Conservation (phyloP, 2,797 vertebrate genomes). For the Holocentrus rufus region DNA sequence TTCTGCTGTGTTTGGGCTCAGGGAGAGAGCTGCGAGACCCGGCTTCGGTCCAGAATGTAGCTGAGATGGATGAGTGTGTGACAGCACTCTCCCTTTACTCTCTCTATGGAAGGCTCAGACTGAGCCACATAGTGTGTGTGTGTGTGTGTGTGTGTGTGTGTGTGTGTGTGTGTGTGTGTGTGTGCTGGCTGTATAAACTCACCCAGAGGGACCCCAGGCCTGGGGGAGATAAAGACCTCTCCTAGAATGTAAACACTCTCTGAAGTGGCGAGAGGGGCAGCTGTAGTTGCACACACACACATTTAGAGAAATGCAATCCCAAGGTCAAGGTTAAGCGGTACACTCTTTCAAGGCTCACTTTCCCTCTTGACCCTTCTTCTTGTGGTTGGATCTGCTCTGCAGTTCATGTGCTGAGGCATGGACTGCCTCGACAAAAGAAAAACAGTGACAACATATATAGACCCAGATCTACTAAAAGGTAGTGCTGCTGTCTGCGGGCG, state of each 20-base stretch:
- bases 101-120: slow-evolving; percentile 68
- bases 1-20: slow-evolving; percentile 65
- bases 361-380: slow-evolving; percentile 79
- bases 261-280: slow-evolving; percentile 82
- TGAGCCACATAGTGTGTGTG: slow-evolving; percentile 27
- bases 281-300: slow-evolving; percentile 77
- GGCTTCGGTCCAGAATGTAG: slow-evolving; percentile 64
- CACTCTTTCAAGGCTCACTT: slow-evolving; percentile 82
- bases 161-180: slow-evolving; percentile 37
- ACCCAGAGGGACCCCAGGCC: slow-evolving; percentile 78
- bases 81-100: slow-evolving; percentile 79
- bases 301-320: slow-evolving; percentile 76
- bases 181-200: slow-evolving; percentile 79
- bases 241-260: slow-evolving; percentile 84
- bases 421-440: slow-evolving; percentile 45
- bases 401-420: slow-evolving; percentile 63
- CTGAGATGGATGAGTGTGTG: slow-evolving; percentile 80
- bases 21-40: slow-evolving; percentile 57
- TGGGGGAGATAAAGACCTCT: slow-evolving; percentile 83
- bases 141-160: slow-evolving; percentile 28
- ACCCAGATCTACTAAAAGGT: slow-evolving; percentile 1
- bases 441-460: slow-evolving; percentile 40
- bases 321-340: slow-evolving; percentile 84
- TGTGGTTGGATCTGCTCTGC: slow-evolving; percentile 54
- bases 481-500: slow-evolving; percentile 15